A percentile compares a stretch with the other conserved stretches of the same genome.
Evolutionary conservation across 2,113 vertebrate genomes (phyloP).

Genomic region (Microtus pennsylvanicus): DNA sequence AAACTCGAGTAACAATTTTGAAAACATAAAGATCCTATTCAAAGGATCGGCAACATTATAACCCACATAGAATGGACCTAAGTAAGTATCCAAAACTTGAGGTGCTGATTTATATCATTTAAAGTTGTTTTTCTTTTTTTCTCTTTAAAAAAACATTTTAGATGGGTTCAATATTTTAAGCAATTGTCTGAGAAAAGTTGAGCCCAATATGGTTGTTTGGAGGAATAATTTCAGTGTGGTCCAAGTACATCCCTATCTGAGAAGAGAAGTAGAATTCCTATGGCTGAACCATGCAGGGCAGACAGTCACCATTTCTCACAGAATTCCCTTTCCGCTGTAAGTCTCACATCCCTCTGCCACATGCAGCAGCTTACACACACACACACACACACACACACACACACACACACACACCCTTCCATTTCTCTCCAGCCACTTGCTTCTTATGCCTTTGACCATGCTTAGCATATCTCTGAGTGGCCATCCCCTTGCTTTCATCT

Average conservation of each 20-base stretch:
- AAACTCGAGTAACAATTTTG: background rate
- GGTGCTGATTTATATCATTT: background rate
- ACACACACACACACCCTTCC: too few relatives aligned
- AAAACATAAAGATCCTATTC: background rate
- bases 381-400: too few relatives aligned
- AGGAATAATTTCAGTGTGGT: background rate
- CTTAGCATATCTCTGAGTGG: conserved; percentile 43
- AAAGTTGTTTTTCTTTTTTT: background rate
- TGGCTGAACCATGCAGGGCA: background rate
- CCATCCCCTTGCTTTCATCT: conserved; percentile 27
- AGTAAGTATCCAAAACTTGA: conserved; percentile 20
- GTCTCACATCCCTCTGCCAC: background rate
- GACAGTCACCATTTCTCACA: background rate
- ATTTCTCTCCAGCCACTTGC: background rate
- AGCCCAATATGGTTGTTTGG: background rate
- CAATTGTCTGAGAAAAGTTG: background rate
- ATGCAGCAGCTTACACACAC: background rate
- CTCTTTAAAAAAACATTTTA: background rate
- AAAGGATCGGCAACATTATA: conserved; percentile 17
- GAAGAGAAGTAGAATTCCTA: background rate
- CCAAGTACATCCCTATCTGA: background rate
- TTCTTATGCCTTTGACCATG: conserved; percentile 58
- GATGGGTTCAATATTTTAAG: background rate
- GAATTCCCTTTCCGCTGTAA: background rate
- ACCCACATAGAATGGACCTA: background rate